phyloP scores from a whole-genome alignment of 2,113 vertebrate species.

The Nothoprocta perdicaria region DNA sequence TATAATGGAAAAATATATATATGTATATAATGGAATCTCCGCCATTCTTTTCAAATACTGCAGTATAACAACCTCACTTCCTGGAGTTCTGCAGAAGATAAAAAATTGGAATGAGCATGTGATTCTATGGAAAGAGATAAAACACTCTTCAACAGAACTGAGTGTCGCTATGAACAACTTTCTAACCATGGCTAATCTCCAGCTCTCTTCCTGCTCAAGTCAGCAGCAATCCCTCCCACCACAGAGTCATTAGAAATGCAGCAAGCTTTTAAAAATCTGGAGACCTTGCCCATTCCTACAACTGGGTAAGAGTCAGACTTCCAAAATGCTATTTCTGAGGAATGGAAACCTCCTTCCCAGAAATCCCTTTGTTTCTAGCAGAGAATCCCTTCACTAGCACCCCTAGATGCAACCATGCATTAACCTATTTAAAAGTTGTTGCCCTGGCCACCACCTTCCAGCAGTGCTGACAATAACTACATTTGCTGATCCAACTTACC shows the following conservation, averaged over 20 bases:
- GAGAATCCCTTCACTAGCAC: not conserved
- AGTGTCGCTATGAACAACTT: not conserved
- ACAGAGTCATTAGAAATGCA: not conserved
- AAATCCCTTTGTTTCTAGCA: not conserved
- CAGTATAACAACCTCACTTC: not conserved
- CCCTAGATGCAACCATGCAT: not conserved
- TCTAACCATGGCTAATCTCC: not conserved
- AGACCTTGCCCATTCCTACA: not conserved
- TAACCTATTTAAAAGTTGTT: not conserved
- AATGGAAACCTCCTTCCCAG: not conserved
- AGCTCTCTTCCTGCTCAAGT: not conserved
- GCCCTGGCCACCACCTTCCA: not conserved
- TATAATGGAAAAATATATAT: too few relatives aligned
- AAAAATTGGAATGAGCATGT: not conserved
- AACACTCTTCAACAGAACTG: not conserved
- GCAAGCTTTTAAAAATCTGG: not conserved
- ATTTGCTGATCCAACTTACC: not conserved
- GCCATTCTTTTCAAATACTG: not conserved
- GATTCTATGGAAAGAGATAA: not conserved
- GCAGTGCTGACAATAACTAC: not conserved
- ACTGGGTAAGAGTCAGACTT: slow-evolving; percentile 6
- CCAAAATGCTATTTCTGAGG: not conserved
- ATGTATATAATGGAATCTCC: not conserved
- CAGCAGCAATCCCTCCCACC: not conserved
- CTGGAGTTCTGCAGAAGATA: not conserved